Conservation (phyloP, 2,888 invertebrate genomes). For the Cepaea hortensis region DNA sequence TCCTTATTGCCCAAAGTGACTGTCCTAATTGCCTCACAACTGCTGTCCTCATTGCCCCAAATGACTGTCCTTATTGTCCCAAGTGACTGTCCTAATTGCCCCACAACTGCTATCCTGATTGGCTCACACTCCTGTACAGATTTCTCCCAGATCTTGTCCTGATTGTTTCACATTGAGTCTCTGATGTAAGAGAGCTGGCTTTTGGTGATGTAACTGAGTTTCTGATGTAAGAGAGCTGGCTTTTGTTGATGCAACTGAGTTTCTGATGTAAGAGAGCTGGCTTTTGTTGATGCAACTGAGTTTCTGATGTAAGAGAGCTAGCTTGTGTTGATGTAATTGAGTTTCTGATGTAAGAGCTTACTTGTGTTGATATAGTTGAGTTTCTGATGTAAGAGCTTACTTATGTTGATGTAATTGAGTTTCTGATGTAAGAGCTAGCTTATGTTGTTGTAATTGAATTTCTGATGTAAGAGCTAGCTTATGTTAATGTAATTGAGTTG, state of each 20-base stretch:
- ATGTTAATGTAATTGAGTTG: background rate
- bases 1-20: too few species aligned
- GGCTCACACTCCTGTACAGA: too few species aligned
- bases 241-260: background rate
- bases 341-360: background rate
- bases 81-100: too few species aligned
- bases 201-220: background rate
- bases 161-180: too few species aligned
- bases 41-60: too few species aligned
- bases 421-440: background rate
- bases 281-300: background rate
- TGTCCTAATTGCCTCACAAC: too few species aligned
- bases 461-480: background rate
- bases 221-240: background rate
- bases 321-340: background rate
- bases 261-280: background rate
- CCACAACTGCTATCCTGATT: too few species aligned
- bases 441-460: background rate
- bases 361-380: background rate
- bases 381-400: background rate
- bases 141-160: too few species aligned
- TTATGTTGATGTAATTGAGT: background rate
- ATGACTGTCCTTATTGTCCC: too few species aligned
- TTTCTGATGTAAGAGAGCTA: background rate
- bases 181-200: background rate